Conservation (phyloP, 2,888 invertebrate species). For the Hirudinaria manillensis region DNA sequence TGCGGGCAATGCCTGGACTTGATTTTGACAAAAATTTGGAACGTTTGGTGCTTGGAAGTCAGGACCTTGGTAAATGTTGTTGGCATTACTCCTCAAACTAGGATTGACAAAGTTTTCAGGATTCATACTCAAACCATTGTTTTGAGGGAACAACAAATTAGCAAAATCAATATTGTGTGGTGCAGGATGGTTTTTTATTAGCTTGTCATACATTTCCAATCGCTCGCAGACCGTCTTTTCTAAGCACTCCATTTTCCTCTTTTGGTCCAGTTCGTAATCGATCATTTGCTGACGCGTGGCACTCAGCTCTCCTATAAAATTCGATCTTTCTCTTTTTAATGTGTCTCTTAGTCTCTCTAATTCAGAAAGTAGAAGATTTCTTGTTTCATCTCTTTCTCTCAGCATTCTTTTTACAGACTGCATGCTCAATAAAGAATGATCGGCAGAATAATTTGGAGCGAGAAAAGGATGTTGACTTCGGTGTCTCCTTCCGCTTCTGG, state of each 20-base stretch:
- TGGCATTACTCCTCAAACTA: too few relatives aligned
- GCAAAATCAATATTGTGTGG: too few relatives aligned
- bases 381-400: conserved; percentile 22
- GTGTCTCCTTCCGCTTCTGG: too few relatives aligned
- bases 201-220: conserved; percentile 7
- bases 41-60: not conserved
- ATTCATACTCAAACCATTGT: too few relatives aligned
- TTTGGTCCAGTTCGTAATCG: not conserved
- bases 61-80: not conserved
- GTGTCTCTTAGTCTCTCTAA: conserved; percentile 23
- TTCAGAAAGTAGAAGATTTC: conserved; percentile 16
- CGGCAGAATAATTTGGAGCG: too few relatives aligned
- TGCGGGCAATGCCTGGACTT: too few relatives aligned
- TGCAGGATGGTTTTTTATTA: not conserved
- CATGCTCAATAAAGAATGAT: not conserved
- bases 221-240: conserved; percentile 6
- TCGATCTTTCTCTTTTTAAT: conserved; percentile 5
- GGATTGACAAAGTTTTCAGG: too few relatives aligned
- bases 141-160: too few relatives aligned
- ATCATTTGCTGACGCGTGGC: conserved; percentile 10
- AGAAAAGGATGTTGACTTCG: too few relatives aligned
- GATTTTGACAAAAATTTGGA: not conserved
- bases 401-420: conserved; percentile 10
- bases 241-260: not conserved
- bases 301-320: conserved; percentile 2